These are phyloP conservation scores for Ichneumoninae sp. DNA, from an alignment of 2,888 invertebrate genomes.

Conservation along the genomic window DNA sequence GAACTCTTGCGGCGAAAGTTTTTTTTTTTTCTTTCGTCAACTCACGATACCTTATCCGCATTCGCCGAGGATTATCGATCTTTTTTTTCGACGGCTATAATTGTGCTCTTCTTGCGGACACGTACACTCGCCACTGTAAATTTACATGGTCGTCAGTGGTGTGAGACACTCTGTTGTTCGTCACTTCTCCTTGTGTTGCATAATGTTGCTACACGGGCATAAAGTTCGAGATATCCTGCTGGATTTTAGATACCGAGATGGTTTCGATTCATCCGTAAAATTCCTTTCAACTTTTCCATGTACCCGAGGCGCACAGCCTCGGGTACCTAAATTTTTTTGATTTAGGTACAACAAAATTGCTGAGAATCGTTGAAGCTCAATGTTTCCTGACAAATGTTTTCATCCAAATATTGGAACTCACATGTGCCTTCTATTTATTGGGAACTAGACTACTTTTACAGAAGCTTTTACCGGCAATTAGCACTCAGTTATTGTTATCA, in stretches of 20 bases:
- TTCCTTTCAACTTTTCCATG: background rate
- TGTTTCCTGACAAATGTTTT: background rate
- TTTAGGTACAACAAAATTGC: background rate
- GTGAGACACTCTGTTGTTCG: conserved; percentile 43
- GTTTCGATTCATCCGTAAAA: conserved; percentile 2
- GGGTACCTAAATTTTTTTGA: background rate
- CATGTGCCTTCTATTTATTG: background rate
- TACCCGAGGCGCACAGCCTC: background rate
- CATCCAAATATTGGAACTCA: background rate
- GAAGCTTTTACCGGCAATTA: background rate
- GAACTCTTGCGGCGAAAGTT: conserved; percentile 19
- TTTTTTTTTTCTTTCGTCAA: conserved; percentile 20
- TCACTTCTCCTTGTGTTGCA: conserved; percentile 59
- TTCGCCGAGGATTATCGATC: conserved; percentile 54
- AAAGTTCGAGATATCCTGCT: conserved; percentile 51
- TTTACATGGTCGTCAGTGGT: conserved; percentile 56
- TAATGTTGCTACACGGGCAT: conserved; percentile 53
- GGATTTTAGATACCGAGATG: conserved; percentile 41
- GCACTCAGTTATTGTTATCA: background rate
- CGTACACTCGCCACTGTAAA: conserved; percentile 50
- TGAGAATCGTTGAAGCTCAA: background rate
- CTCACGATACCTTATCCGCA: conserved; percentile 56
- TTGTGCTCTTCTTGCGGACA: conserved; percentile 50
- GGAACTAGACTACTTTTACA: background rate
- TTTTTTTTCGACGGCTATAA: conserved; percentile 54